Percentiles rank a stretch among this genome's conserved stretches.
These are phyloP conservation scores for Chaetura pelagica DNA, from an alignment of 2,113 vertebrate genomes.

Conservation along the genomic window DNA sequence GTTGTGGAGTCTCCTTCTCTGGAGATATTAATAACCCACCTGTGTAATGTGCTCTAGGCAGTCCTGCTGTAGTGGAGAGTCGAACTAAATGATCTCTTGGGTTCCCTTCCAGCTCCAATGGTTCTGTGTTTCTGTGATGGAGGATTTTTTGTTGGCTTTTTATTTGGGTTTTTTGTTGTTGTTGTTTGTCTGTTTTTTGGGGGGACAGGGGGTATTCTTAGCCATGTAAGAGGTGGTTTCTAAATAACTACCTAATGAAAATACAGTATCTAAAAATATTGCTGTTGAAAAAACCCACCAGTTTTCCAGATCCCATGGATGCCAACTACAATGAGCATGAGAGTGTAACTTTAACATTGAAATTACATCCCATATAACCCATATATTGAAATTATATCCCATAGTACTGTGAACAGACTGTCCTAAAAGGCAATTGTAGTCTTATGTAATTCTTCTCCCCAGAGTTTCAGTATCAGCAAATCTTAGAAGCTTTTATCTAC, in stretches of 20 bases:
- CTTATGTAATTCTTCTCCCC: not conserved
- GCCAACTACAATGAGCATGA: accelerated
- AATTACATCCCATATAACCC: not conserved
- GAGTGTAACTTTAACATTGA: not conserved
- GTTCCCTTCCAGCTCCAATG: too few relatives aligned
- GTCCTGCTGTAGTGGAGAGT: too few relatives aligned
- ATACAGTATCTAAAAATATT: not conserved
- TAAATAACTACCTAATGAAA: not conserved
- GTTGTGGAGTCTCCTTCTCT: too few relatives aligned
- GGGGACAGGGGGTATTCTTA: not conserved
- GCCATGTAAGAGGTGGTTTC: not conserved
- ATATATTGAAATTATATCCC: not conserved
- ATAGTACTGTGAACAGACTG: not conserved
- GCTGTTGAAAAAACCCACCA: not conserved
- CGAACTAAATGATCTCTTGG: too few relatives aligned
- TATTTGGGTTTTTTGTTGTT: too few relatives aligned
- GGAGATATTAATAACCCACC: too few relatives aligned
- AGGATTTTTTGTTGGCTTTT: too few relatives aligned
- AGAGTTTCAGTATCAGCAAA: not conserved
- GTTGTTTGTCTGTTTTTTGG: not conserved
- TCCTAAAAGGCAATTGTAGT: not conserved
- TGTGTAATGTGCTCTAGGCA: too few relatives aligned
- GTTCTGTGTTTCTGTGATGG: too few relatives aligned
- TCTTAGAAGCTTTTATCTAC: not conserved
- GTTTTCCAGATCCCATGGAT: not conserved